A percentile compares a stretch with the other conserved stretches of the same genome.
Conservation (phyloP, 2,113 vertebrate species). For the Phylloscopus whistleri region DNA sequence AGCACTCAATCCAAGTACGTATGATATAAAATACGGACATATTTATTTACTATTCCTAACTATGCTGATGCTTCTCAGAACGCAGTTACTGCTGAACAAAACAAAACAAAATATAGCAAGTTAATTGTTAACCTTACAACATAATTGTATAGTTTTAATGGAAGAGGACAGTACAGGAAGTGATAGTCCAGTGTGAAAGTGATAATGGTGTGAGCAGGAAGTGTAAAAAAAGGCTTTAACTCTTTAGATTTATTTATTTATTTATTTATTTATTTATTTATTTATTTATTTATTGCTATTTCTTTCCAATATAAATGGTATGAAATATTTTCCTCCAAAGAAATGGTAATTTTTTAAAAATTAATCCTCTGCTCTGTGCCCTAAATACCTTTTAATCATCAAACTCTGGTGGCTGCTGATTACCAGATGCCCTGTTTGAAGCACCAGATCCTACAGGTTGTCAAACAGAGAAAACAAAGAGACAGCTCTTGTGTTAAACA, state of each 20-base stretch:
- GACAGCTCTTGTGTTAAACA: constrained; percentile 38
- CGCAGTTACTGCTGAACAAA: not conserved
- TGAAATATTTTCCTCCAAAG: not conserved
- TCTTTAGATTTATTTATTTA: not conserved
- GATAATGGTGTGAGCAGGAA: not conserved
- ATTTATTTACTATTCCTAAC: not conserved
- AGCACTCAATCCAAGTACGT: not conserved
- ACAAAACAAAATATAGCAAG: not conserved
- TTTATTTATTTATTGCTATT: not conserved
- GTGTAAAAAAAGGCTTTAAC: not conserved
- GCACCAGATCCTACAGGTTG: not conserved
- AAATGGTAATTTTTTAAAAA: not conserved
- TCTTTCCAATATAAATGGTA: not conserved
- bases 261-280: not conserved
- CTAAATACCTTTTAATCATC: not conserved
- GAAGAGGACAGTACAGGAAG: not conserved
- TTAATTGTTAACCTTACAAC: not conserved
- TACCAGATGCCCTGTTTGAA: not conserved
- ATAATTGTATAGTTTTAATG: not conserved
- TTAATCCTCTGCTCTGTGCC: not conserved
- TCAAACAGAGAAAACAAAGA: constrained; percentile 32
- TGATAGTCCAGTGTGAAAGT: not conserved
- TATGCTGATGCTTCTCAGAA: not conserved
- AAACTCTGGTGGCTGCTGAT: not conserved
- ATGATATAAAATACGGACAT: not conserved